phyloP scores from a whole-genome alignment of 1,140 invertebrate genomes.

The Camponotus vicinus region DNA sequence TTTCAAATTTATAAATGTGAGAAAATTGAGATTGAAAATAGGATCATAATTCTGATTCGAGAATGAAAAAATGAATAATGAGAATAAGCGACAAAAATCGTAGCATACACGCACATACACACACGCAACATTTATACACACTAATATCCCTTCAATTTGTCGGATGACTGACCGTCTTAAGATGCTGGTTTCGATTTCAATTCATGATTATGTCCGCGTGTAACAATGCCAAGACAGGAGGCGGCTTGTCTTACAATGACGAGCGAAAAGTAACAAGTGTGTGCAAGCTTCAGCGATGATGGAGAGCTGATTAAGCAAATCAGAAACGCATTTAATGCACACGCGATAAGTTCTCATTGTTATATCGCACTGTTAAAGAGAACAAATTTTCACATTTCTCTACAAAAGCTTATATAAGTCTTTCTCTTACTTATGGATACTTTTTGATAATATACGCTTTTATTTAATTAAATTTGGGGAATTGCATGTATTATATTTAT shows the following conservation, averaged over 20 bases:
- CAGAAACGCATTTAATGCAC: slow-evolving; percentile 29
- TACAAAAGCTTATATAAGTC: neutral
- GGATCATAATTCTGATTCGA: too few species aligned
- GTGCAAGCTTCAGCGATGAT: slow-evolving; percentile 70
- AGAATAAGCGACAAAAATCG: neutral
- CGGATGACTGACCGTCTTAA: slow-evolving; percentile 45
- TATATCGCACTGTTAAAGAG: neutral
- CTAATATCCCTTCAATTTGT: slow-evolving; percentile 36
- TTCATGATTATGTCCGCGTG: slow-evolving; percentile 57
- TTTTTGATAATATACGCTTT: neutral
- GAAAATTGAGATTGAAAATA: too few species aligned
- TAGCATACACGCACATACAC: neutral
- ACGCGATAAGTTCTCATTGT: slow-evolving; percentile 3
- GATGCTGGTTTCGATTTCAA: slow-evolving; percentile 55
- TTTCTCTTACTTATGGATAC: neutral
- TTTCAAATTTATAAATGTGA: too few species aligned
- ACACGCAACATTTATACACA: neutral
- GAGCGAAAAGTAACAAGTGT: slow-evolving; percentile 53
- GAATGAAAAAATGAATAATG: slow-evolving; percentile 28
- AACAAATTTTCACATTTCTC: neutral
- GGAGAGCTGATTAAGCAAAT: slow-evolving; percentile 54
- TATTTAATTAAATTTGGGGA: neutral
- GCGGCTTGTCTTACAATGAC: slow-evolving; percentile 40
- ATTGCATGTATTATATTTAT: neutral
- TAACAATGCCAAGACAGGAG: slow-evolving; percentile 49